These are phyloP conservation scores for Poeciliopsis infans DNA, from an alignment of 2,797 vertebrate genomes.

Conservation along the genomic window DNA sequence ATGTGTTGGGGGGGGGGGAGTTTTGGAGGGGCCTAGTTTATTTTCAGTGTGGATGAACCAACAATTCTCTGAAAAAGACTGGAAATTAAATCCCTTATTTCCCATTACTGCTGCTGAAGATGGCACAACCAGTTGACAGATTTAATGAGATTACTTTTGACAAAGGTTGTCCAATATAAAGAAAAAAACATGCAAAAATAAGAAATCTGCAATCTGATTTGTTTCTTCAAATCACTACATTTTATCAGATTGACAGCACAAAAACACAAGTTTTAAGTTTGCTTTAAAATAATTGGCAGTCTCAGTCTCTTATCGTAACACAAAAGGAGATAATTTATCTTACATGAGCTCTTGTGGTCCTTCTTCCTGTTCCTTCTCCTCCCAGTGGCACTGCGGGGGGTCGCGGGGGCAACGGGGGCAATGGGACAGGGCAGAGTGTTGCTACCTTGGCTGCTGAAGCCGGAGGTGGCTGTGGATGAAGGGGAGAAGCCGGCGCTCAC, in stretches of 20 bases:
- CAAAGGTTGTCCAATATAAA: not conserved
- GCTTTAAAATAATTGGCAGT: not conserved
- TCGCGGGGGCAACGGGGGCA: constrained; percentile 83
- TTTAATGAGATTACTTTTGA: not conserved
- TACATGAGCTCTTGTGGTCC: constrained; percentile 95
- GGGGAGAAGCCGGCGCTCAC: constrained; percentile 91
- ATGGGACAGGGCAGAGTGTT: constrained; percentile 87
- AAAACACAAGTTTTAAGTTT: not conserved
- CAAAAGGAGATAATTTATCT: constrained; percentile 41
- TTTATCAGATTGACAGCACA: not conserved
- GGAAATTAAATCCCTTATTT: not conserved
- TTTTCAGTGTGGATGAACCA: not conserved
- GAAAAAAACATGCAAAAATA: not conserved
- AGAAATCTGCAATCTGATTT: not conserved
- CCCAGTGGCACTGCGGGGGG: constrained; percentile 86
- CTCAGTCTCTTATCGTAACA: not conserved
- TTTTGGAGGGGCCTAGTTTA: no score
- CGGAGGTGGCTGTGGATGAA: constrained; percentile 86
- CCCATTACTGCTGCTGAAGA: not conserved
- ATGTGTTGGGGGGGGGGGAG: no score
- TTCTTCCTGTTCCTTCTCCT: constrained; percentile 89
- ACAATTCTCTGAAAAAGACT: not conserved
- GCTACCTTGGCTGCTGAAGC: constrained; percentile 89
- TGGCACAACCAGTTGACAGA: not conserved
- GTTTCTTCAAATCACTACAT: not conserved